These are phyloP conservation scores for Synanthedon myopaeformis DNA, from an alignment of 2,888 invertebrate species.

Conservation along the genomic window DNA sequence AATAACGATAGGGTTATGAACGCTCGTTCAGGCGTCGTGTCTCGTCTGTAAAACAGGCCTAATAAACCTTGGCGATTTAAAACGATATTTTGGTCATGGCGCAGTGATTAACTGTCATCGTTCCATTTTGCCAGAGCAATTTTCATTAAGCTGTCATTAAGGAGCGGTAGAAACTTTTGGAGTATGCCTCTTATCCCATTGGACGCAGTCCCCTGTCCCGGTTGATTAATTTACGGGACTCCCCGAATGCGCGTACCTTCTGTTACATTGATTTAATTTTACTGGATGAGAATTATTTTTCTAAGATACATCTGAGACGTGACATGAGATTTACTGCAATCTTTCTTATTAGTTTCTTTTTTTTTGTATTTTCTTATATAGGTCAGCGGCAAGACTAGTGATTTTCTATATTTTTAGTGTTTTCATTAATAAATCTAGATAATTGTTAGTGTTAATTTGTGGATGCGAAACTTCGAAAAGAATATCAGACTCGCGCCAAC, in stretches of 20 bases:
- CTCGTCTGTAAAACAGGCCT: neutral
- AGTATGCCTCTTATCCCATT: constrained; percentile 35
- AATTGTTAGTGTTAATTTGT: too few relatives aligned
- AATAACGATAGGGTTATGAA: neutral
- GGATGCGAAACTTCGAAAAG: too few relatives aligned
- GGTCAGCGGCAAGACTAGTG: too few relatives aligned
- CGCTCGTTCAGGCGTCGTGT: neutral
- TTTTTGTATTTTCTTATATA: too few relatives aligned
- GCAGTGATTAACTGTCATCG: constrained; percentile 32
- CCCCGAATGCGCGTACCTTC: constrained; percentile 12
- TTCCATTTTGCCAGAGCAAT: constrained; percentile 27
- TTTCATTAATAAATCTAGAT: too few relatives aligned
- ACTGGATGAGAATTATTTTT: constrained; percentile 5
- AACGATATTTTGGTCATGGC: constrained; percentile 11
- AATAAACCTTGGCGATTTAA: constrained; percentile 2
- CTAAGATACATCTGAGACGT: too few relatives aligned
- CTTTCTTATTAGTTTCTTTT: too few relatives aligned
- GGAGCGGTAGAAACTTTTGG: constrained; percentile 35
- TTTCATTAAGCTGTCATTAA: constrained; percentile 54
- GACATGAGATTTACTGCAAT: too few relatives aligned
- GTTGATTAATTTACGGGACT: constrained; percentile 44
- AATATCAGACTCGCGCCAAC: too few relatives aligned
- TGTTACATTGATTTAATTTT: constrained; percentile 1
- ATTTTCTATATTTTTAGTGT: too few relatives aligned
- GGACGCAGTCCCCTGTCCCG: constrained; percentile 32